phyloP scores from a whole-genome alignment of 1,140 invertebrate species.

The Heliconius congener region DNA sequence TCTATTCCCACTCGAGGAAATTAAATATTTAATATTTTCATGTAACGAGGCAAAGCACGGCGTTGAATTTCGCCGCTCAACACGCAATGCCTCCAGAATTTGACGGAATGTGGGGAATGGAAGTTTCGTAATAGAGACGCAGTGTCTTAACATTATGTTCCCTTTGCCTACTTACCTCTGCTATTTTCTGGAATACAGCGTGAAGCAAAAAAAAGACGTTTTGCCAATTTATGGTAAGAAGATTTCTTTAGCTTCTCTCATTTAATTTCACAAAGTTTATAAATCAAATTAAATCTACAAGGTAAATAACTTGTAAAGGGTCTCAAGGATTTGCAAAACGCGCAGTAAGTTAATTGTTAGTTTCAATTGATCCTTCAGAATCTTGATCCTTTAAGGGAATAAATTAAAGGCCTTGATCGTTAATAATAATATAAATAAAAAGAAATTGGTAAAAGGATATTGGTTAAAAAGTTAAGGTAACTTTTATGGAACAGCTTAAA shows the following conservation, averaged over 20 bases:
- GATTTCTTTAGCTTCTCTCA: not conserved
- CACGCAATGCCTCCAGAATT: too few species aligned
- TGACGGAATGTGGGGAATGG: too few species aligned
- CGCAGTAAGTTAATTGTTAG: not conserved
- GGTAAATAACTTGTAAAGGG: not conserved
- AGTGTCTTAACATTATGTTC: too few species aligned
- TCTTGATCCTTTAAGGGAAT: not conserved
- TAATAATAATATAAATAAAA: not conserved
- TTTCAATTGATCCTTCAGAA: not conserved
- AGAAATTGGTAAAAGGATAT: not conserved
- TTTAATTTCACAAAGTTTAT: not conserved
- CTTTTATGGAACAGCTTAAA: not conserved
- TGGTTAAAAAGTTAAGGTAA: not conserved
- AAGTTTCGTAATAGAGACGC: too few species aligned
- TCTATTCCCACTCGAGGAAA: too few species aligned
- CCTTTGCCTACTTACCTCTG: too few species aligned
- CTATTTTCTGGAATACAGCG: too few species aligned
- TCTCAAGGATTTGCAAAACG: not conserved
- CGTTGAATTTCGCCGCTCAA: too few species aligned
- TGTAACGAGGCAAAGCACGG: too few species aligned
- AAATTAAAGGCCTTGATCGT: not conserved
- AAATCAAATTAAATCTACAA: not conserved
- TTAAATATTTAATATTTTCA: too few species aligned
- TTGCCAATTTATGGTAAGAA: too few species aligned
- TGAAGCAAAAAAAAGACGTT: too few species aligned